Base-by-base conservation (phyloP, 2,888 invertebrate species). In the Eilema depressum region DNA sequence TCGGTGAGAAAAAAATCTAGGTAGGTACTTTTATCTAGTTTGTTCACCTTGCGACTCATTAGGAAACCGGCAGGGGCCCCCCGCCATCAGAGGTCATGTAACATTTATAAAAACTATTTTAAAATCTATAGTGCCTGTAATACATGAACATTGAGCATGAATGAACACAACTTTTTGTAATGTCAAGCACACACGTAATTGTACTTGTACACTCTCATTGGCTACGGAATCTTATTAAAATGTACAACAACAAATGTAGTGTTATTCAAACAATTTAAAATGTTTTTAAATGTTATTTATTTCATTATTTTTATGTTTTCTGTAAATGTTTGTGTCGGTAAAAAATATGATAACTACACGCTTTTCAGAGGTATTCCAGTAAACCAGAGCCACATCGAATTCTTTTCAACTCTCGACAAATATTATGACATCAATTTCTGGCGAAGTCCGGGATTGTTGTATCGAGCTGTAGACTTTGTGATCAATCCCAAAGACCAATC, bases 351-450 rank as follows among this genome's bases (percentile, higher is more conserved):
- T n/a, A 93, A 94, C 14, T 91, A 89, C 37, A 89, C 91, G 0
- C 78, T 95, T 33, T 92, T 77, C 37, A 85, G 93, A 63, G 91
- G 84, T 0, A 83, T 91, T 23, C 94, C 95, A 0, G 79, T 85
- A 0, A 85, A 75, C 2, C 70, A 84, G 0, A 63, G 72, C 0
- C 89, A 94, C 66, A 77, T 94, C 66, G 68, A 80, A 0, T 95
- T 88, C 71, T 86, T 91, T 25, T 72, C 71, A 3, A 89, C 88
- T 64, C 53, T 94, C 1, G 83, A 75, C 4, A 30, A 75, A 0
- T n/a, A 66, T 0, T 87, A 85, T 62, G 83, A 88, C 30, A 85
- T 90, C 0, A 88, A 90, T 61, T 92, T 84, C 68, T 95, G 95
- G 95, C 88, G 88, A 57, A 65, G 70, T 0, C 91, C 94, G 0